Evolutionary conservation across 2,888 invertebrate species (phyloP), one percentile per base, ranked within the genome.

Genomic region (Orgyia antiqua): DNA sequence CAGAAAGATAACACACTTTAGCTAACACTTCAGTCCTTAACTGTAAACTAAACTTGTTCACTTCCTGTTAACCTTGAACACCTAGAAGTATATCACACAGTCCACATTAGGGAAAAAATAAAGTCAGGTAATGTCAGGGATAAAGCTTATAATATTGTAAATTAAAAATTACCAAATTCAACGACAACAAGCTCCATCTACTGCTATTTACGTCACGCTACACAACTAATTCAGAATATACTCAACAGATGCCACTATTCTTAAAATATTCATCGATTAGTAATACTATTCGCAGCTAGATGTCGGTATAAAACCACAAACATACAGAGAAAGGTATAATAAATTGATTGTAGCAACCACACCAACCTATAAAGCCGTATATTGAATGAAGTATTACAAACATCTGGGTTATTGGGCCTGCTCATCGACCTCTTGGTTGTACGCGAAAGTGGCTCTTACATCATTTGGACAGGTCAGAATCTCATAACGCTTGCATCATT

Each of bases 361-460:
- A 15, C 6, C n/a, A n/a, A n/a, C 30, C 27, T 27, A 30, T 62
- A 68, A 64, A 49, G 58, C 45, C 39, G 42, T 60, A 43, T 60
- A 51, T 71, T 46, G 63, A 48, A 48, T 45, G 42, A 39, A 42
- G 34, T 48, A 39, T 50, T 40, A 37, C 31, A 48, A 33, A 39
- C 58, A 80, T 77, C 64, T 79, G 63, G 82, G 83, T 83, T 78
- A 80, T 63, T 68, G 61, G 70, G 69, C 67, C 59, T 65, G 61
- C 58, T 50, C 58, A 56, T 63, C 68, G 68, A 66, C 70, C 69
- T 68, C 62, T 65, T 51, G 32, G 49, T 45, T 57, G 42, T 65
- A 68, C 67, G 78, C 68, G 79, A 83, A 83, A 82, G 82, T 75
- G 59, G 68, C 64, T 74, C 74, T 83, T 83, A 70, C 83, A 51